phyloP scores from a whole-genome alignment of 2,113 vertebrate species.

The Takifugu flavidus region DNA sequence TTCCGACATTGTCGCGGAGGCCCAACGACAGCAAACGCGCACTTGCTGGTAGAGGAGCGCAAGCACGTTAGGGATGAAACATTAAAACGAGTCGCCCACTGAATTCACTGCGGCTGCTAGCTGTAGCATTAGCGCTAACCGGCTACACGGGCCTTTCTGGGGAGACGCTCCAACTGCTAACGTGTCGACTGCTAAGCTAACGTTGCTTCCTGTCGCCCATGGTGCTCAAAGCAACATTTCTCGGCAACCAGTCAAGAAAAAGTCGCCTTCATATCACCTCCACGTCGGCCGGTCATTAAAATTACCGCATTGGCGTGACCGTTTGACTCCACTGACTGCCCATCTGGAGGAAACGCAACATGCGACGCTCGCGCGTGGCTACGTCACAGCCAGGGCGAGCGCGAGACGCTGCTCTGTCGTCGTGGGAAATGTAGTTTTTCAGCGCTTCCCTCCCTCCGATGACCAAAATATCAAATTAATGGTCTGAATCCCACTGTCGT shows the following conservation, averaged over 20 bases:
- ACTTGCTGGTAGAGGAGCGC: no score
- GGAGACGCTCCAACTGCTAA: slow-evolving; percentile 31
- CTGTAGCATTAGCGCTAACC: slow-evolving; percentile 21
- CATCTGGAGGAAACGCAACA: slow-evolving; percentile 42
- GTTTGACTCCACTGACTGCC: slow-evolving; percentile 68
- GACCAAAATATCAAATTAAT: slow-evolving; percentile 55
- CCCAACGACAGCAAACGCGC: neutral
- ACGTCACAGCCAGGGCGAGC: slow-evolving; percentile 64
- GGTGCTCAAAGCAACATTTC: neutral
- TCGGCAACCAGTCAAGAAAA: neutral
- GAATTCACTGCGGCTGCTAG: slow-evolving; percentile 17
- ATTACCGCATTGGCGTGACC: slow-evolving; percentile 38
- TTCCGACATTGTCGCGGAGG: slow-evolving; percentile 64
- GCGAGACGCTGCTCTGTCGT: neutral
- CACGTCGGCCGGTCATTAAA: slow-evolving; percentile 40
- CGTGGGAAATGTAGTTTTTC: slow-evolving; percentile 72
- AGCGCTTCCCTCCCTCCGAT: slow-evolving; percentile 5
- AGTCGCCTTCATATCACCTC: slow-evolving; percentile 7
- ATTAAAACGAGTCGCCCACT: neutral
- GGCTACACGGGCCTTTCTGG: slow-evolving; percentile 54
- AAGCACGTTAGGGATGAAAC: neutral
- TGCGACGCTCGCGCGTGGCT: slow-evolving; percentile 25
- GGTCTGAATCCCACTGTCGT: slow-evolving; percentile 27
- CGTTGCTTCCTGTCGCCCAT: neutral
- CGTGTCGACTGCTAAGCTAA: neutral